phyloP scores from a whole-genome alignment of 2,888 invertebrate species.

The Lasioglossum leucozonium region DNA sequence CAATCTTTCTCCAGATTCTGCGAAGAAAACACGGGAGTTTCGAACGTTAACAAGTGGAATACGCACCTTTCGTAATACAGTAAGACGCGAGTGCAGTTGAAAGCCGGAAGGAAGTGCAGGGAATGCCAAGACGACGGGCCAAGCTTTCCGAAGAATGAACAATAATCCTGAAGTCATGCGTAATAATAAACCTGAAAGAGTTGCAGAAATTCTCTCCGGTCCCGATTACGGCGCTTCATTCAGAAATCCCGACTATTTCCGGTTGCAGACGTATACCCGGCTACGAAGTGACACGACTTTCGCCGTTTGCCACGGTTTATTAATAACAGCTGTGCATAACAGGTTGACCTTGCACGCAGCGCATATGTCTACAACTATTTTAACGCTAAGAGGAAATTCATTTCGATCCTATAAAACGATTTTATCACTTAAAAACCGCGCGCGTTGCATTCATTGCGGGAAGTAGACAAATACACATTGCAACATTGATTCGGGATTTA shows the following conservation, averaged over 20 bases:
- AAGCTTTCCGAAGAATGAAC: slow-evolving; percentile 11
- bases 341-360: slow-evolving; percentile 66
- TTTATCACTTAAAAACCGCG: not conserved
- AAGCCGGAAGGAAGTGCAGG: not conserved
- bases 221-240: slow-evolving; percentile 35
- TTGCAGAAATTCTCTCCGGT: not conserved
- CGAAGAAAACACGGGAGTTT: not conserved
- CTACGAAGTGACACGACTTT: slow-evolving; percentile 39
- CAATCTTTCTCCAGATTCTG: not conserved
- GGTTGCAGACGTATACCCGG: slow-evolving; percentile 1
- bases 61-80: too few relatives aligned
- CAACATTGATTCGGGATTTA: not conserved
- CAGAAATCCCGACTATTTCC: slow-evolving; percentile 53
- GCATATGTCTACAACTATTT: slow-evolving; percentile 31
- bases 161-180: slow-evolving; percentile 17
- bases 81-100: not conserved
- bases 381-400: slow-evolving; percentile 54
- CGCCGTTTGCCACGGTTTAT: slow-evolving; percentile 59
- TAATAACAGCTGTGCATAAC: slow-evolving; percentile 73
- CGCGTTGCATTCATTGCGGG: not conserved
- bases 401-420: not conserved
- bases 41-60: too few relatives aligned
- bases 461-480: not conserved
- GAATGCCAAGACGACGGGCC: slow-evolving; percentile 2
- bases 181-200: slow-evolving; percentile 31